Conservation (phyloP, 2,888 invertebrate genomes). For the Gandaritis pyraliata region DNA sequence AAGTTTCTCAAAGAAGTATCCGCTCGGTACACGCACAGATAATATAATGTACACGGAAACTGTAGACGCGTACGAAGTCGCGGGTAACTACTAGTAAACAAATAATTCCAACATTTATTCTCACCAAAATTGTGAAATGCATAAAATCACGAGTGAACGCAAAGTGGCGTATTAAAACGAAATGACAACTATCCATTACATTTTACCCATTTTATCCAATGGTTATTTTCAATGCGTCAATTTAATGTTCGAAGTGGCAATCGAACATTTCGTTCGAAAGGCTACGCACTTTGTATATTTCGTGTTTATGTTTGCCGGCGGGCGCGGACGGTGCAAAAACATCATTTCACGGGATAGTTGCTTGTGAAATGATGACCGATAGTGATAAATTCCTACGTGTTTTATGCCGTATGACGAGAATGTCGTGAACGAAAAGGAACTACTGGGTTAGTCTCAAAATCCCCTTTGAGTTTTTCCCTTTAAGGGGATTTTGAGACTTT, state of each 20-base stretch:
- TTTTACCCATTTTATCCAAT: slow-evolving; percentile 10
- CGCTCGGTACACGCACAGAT: no score
- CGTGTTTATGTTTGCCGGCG: slow-evolving; percentile 26
- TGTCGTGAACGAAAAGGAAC: no score
- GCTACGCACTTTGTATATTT: slow-evolving; percentile 30
- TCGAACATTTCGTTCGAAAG: slow-evolving; percentile 47
- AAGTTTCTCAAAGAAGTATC: no score
- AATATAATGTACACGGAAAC: no score
- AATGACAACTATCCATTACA: slow-evolving; percentile 36
- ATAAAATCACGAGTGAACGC: slow-evolving; percentile 16
- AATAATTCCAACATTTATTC: neutral
- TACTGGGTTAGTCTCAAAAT: no score
- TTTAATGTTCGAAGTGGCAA: slow-evolving; percentile 47
- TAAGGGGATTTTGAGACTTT: no score
- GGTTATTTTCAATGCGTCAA: slow-evolving; percentile 47
- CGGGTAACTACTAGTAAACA: no score
- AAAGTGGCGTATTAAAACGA: slow-evolving; percentile 30
- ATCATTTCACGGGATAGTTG: slow-evolving; percentile 3
- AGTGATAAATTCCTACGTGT: neutral
- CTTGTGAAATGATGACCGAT: neutral
- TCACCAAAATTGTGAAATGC: slow-evolving; percentile 1
- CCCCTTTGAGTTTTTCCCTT: no score
- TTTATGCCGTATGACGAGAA: neutral
- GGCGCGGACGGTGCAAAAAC: slow-evolving; percentile 23
- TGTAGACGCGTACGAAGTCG: no score